These are phyloP conservation scores for Dendrophyllia cribrosa DNA, from an alignment of 64 coral and sea anemone genomes.

Conservation along the genomic window DNA sequence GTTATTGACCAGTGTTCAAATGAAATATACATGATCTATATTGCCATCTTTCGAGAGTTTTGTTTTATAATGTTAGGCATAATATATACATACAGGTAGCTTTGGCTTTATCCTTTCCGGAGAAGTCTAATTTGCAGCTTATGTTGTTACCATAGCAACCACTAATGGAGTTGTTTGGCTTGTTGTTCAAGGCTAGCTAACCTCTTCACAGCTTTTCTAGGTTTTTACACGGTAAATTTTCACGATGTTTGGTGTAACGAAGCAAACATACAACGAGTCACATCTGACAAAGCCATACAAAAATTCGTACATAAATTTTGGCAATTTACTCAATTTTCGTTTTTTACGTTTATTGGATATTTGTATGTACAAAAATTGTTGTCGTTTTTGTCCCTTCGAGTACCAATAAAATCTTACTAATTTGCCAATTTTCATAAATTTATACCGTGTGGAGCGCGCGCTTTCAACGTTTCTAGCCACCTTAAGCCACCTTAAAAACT, in stretches of 20 bases:
- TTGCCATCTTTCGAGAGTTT: too few species aligned
- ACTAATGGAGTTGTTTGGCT: background rate
- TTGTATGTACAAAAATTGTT: background rate
- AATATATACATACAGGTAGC: background rate
- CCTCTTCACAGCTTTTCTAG: background rate
- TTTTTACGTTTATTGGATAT: too few species aligned
- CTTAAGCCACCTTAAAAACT: background rate
- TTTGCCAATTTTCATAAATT: background rate
- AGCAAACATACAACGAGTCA: background rate
- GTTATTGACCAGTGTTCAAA: too few species aligned
- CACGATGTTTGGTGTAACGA: background rate
- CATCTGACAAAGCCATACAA: background rate
- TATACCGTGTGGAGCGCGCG: background rate
- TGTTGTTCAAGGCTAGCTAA: background rate
- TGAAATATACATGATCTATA: too few species aligned
- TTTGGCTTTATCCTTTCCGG: background rate
- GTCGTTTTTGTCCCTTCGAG: background rate
- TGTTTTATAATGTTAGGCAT: background rate
- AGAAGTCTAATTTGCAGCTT: background rate
- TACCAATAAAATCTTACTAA: background rate
- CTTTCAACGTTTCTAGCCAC: background rate
- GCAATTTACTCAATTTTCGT: background rate
- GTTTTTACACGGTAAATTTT: slow-evolving; percentile 29
- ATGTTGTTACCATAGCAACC: slow-evolving; percentile 10
- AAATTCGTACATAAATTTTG: slow-evolving; percentile 9